phyloP scores from a whole-genome alignment of 2,113 vertebrate genomes.

The Rhineura floridana region DNA sequence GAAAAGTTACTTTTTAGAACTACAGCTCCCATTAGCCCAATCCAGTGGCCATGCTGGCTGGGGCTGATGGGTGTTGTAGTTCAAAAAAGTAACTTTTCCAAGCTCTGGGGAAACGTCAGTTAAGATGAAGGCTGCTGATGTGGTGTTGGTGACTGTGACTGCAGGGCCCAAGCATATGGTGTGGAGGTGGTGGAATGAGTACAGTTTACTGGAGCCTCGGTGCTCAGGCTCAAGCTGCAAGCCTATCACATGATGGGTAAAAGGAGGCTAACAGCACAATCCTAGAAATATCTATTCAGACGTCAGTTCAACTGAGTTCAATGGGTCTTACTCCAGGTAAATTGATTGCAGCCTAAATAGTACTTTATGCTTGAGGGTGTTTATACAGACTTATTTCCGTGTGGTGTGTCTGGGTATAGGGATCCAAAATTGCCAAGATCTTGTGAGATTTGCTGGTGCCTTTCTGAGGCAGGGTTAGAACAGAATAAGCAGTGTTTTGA shows the following conservation, averaged over 20 bases:
- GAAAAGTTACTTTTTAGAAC: no score
- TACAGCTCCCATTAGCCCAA: no score
- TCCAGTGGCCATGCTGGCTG: no score
- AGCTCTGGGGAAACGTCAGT: background rate
- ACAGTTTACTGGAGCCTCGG: no score
- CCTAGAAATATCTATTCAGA: no score
- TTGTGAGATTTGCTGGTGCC: background rate
- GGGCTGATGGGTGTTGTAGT: no score
- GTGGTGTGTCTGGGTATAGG: background rate
- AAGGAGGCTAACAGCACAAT: no score
- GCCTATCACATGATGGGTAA: background rate
- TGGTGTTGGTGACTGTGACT: background rate
- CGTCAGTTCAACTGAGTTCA: no score
- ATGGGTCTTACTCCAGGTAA: no score
- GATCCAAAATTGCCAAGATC: background rate
- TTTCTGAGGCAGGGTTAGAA: background rate
- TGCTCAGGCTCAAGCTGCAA: background rate
- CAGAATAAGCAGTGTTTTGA: background rate
- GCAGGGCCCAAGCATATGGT: background rate
- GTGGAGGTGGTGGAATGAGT: background rate
- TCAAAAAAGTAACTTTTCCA: no score
- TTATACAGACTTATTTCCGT: background rate
- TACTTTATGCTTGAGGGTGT: background rate
- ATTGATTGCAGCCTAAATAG: background rate
- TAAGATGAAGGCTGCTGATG: background rate